Base-by-base conservation (phyloP, 2,113 vertebrate genomes). In the Saguinus midas region DNA sequence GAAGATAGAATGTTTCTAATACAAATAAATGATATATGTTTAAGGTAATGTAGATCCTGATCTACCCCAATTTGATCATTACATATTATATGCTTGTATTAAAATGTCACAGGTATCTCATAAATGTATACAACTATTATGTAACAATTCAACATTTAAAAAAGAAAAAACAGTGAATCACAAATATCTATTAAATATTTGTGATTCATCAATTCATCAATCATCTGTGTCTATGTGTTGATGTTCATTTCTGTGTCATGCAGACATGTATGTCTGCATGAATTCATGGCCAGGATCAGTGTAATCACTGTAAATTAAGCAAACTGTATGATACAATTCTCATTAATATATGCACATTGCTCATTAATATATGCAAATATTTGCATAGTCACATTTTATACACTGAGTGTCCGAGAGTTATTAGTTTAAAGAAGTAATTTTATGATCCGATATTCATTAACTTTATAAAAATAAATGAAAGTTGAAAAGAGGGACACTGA, bases 271-370 rank as follows among this genome's bases (percentile, higher is more conserved):
- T n/a, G n/a, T n/a, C n/a, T n/a, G n/a, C n/a, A n/a, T n/a, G 40
- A 45, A 50, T 52, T 6, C 8, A 3, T 83, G 21, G 37, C 48
- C 88, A 50, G 5, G 90, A 32, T 85, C 23, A 12, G n/a, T 89
- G 1, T 89, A 90, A 82, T 93, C 68, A 82, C 18, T 90, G 9
- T 92, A 97, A 95, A 90, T 93, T 70, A 96, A 55, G n/a, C 21
- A 84, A 18, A 68, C 10, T 91, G 17, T 37, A 79, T 83, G 58
- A 70, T 73, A 52, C 8, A 55, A 52, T 18, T 52, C 27, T 97
- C 40, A 92, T 70, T 92, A 86, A 61, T 27, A 52, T 43, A 82
- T 13, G 80, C 58, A 89, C 18, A 94, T 93, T 73, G 70, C 27
- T 97, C 40, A 92, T 70, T 92, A 86, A 61, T 27, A 52, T 43